Evolutionary conservation across 2,888 invertebrate species (phyloP).

Genomic region (Leucophenga montana): DNA sequence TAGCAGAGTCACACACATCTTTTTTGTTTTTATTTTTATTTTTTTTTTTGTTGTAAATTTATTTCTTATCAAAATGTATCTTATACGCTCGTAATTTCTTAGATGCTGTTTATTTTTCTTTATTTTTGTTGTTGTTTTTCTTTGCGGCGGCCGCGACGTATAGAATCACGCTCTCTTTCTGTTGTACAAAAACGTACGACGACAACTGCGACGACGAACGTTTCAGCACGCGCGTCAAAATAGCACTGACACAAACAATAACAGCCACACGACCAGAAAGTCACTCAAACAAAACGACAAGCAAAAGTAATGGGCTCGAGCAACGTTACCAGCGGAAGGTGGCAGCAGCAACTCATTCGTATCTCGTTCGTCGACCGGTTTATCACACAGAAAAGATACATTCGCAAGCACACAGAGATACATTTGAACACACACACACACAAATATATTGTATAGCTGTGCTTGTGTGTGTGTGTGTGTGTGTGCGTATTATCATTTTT

Average conservation of each 20-base stretch:
- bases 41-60: conserved; percentile 2
- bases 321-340: neutral
- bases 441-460: too few relatives aligned
- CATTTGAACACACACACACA: too few relatives aligned
- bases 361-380: conserved; percentile 53
- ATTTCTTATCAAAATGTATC: neutral
- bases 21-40: neutral
- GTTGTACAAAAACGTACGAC: neutral
- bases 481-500: conserved; percentile 52
- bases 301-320: conserved; percentile 19
- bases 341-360: conserved; percentile 34
- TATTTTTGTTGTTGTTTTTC: neutral
- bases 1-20: too few relatives aligned
- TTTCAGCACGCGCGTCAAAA: conserved; percentile 74
- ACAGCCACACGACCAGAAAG: conserved; percentile 65
- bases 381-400: conserved; percentile 34
- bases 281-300: conserved; percentile 59
- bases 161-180: conserved; percentile 22
- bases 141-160: conserved; percentile 28
- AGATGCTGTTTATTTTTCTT: neutral
- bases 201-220: conserved; percentile 60
- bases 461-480: conserved; percentile 18
- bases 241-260: conserved; percentile 73
- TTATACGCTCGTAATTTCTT: conserved; percentile 24
- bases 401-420: too few relatives aligned